These are phyloP conservation scores for Semicossyphus pulcher DNA, from an alignment of 2,113 vertebrate species.

Conservation along the genomic window DNA sequence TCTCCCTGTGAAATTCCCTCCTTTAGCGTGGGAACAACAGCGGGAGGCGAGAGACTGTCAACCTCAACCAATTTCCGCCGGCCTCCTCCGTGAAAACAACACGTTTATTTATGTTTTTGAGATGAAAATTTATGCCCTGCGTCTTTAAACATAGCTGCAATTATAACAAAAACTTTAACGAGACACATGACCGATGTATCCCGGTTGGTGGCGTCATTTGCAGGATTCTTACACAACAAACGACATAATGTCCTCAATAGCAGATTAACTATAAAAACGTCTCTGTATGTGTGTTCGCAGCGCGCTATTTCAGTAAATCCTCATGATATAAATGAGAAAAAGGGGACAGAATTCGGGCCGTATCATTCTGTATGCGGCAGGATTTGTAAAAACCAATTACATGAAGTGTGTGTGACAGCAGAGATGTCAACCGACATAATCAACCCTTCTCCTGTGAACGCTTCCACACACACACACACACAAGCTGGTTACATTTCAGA, in stretches of 20 bases:
- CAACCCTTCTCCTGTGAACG: background rate
- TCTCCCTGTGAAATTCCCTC: constrained; percentile 33
- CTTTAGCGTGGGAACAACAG: constrained; percentile 44
- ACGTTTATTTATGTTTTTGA: constrained; percentile 23
- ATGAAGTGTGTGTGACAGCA: constrained; percentile 23
- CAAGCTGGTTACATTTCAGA: background rate
- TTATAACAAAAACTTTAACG: constrained; percentile 26
- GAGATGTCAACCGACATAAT: background rate
- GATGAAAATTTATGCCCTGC: constrained; percentile 16
- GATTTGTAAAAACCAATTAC: constrained; percentile 25
- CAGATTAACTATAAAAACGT: constrained; percentile 30
- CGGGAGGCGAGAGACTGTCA: constrained; percentile 9
- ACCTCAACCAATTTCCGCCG: constrained; percentile 26
- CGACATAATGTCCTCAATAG: constrained; percentile 8
- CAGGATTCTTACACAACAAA: background rate
- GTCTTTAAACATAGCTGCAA: constrained; percentile 19
- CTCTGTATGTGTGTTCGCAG: constrained; percentile 1
- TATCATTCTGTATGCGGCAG: constrained; percentile 13
- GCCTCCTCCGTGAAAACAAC: constrained; percentile 14
- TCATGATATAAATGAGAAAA: constrained; percentile 33
- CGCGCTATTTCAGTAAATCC: constrained; percentile 33
- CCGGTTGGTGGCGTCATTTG: background rate
- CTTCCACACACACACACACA: background rate
- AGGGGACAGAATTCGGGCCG: constrained; percentile 16
- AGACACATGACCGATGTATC: background rate